Conservation (phyloP, 2,888 invertebrate species). For the Aleiodes testaceus region DNA sequence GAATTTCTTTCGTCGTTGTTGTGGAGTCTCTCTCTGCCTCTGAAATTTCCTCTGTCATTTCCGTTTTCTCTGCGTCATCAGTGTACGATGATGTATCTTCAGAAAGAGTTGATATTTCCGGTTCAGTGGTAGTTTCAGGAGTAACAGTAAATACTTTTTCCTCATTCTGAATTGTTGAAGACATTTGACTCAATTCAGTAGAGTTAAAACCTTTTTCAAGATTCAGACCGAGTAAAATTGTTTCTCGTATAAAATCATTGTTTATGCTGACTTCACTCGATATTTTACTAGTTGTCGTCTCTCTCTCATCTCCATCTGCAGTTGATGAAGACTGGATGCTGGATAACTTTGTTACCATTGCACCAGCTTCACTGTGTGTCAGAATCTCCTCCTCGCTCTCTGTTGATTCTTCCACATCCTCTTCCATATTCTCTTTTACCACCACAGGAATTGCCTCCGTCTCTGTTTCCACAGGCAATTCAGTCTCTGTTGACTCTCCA, state of each 20-base stretch:
- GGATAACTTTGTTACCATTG: constrained; percentile 53
- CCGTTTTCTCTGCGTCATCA: neutral
- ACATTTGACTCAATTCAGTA: neutral
- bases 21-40: neutral
- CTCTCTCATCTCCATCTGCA: constrained; percentile 45
- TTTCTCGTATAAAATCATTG: constrained; percentile 62
- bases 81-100: constrained; percentile 13
- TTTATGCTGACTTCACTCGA: constrained; percentile 63
- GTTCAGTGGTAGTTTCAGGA: neutral
- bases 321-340: constrained; percentile 3
- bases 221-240: constrained; percentile 62
- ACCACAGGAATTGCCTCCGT: constrained; percentile 24
- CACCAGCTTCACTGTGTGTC: constrained; percentile 65
- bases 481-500: constrained; percentile 32
- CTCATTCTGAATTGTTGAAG: neutral
- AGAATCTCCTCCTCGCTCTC: constrained; percentile 64
- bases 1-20: neutral
- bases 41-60: constrained; percentile 2
- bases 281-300: constrained; percentile 54
- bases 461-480: neutral
- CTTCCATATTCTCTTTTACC: constrained; percentile 36
- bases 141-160: constrained; percentile 11
- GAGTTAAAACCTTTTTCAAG: constrained; percentile 43
- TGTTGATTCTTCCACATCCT: constrained; percentile 60
- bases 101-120: neutral